A percentile compares a stretch with the other conserved stretches of the same genome.
These are phyloP conservation scores for Scaptomyza pallida DNA, from an alignment of 1,140 invertebrate genomes.

Conservation along the genomic window DNA sequence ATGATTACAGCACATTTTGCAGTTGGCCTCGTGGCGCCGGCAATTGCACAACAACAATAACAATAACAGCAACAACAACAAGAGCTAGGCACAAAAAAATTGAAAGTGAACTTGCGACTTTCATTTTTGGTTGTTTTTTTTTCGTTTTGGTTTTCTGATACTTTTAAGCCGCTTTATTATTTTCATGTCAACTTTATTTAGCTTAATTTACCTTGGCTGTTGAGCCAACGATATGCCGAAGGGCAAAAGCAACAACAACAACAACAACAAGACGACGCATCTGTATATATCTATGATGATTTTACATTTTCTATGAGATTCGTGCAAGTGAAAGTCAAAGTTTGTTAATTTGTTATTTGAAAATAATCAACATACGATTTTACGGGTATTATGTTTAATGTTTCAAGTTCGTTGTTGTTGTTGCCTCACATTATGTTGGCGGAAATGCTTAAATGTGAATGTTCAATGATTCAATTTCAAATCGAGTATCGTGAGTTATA, in stretches of 20 bases:
- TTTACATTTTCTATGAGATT: constrained; percentile 37
- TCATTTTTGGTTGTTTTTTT: constrained; percentile 66
- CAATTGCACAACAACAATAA: constrained; percentile 71
- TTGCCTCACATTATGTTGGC: constrained; percentile 38
- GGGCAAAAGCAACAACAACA: constrained; percentile 44
- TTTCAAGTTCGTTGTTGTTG: constrained; percentile 73
- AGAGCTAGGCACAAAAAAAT: constrained; percentile 56
- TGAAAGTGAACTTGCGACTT: constrained; percentile 82
- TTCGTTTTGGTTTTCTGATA: constrained; percentile 67
- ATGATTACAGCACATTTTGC: constrained; percentile 77
- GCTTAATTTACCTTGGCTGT: constrained; percentile 75
- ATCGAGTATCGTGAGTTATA: constrained; percentile 18
- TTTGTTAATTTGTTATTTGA: constrained; percentile 1
- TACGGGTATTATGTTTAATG: constrained; percentile 38
- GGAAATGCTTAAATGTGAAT: constrained; percentile 55
- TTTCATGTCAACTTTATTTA: constrained; percentile 75
- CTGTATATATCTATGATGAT: constrained; percentile 61
- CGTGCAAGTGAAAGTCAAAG: constrained; percentile 62
- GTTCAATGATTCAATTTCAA: constrained; percentile 35
- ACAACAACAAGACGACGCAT: constrained; percentile 29
- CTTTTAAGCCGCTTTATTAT: constrained; percentile 79
- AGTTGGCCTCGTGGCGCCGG: constrained; percentile 76
- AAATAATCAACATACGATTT: constrained; percentile 37
- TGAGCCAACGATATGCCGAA: constrained; percentile 39
- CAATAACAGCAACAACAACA: constrained; percentile 25